These are phyloP conservation scores for Corythaixoides concolor DNA, from an alignment of 2,113 vertebrate species.

Conservation along the genomic window DNA sequence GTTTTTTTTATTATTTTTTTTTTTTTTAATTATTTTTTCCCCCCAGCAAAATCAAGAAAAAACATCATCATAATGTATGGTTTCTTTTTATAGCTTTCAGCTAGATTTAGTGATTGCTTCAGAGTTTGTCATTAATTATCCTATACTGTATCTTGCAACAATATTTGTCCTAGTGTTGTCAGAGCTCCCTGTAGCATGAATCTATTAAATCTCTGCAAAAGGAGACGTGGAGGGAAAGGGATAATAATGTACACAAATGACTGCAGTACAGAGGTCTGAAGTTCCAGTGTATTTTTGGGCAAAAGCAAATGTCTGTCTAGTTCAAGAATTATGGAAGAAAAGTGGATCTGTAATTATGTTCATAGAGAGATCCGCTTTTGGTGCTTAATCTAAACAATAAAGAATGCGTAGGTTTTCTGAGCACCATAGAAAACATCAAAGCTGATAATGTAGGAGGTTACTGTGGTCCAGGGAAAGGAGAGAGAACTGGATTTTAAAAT, in stretches of 20 bases:
- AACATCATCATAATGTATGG: neutral
- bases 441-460: neutral
- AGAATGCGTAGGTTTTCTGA: neutral
- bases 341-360: neutral
- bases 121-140: neutral
- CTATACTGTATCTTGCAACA: neutral
- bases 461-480: neutral
- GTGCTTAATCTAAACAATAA: neutral
- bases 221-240: neutral
- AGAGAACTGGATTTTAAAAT: neutral
- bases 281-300: neutral
- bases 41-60: neutral
- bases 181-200: neutral
- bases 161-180: neutral
- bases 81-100: neutral
- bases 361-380: neutral
- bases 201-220: neutral
- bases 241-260: neutral
- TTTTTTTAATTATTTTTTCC: no score
- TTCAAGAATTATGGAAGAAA: neutral
- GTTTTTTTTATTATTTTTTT: no score
- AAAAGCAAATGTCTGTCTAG: neutral
- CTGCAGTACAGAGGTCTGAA: neutral
- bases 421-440: neutral
- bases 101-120: neutral